These are phyloP conservation scores for Pseudocheirus occidentalis DNA, from an alignment of 2,797 vertebrate species.

Conservation along the genomic window DNA sequence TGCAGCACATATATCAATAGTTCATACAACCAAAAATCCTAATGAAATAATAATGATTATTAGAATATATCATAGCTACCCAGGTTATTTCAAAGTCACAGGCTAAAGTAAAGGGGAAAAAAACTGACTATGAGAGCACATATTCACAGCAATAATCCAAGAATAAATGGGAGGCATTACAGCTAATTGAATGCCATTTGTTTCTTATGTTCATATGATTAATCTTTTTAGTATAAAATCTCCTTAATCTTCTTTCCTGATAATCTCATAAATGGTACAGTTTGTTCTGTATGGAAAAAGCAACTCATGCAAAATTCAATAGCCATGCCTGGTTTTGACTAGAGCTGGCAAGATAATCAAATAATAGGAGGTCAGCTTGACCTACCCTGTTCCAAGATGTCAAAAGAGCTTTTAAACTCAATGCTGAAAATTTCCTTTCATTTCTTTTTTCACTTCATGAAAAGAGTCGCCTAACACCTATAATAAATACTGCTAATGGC, in stretches of 20 bases:
- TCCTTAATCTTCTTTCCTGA: conserved; percentile 66
- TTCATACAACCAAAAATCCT: background rate
- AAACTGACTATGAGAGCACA: conserved; percentile 51
- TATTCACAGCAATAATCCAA: conserved; percentile 21
- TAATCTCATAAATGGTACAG: conserved; percentile 67
- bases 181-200: conserved; percentile 47
- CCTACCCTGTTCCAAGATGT: conserved; percentile 39
- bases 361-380: conserved; percentile 61
- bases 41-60: conserved; percentile 18
- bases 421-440: conserved; percentile 43
- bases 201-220: conserved; percentile 56
- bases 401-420: conserved; percentile 41
- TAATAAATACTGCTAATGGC: conserved; percentile 39
- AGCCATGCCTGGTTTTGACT: conserved; percentile 62
- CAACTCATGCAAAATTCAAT: conserved; percentile 72
- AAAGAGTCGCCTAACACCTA: conserved; percentile 38
- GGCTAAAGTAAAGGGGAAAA: conserved; percentile 28
- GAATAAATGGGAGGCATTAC: conserved; percentile 58
- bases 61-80: conserved; percentile 13
- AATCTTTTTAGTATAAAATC: conserved; percentile 63
- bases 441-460: conserved; percentile 57
- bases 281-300: conserved; percentile 69
- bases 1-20: background rate
- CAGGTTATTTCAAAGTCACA: conserved; percentile 51
- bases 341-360: conserved; percentile 57